A percentile compares a stretch with the other conserved stretches of the same genome.
Conservation (phyloP, 2,888 invertebrate genomes). For the Portevinia maculata region DNA sequence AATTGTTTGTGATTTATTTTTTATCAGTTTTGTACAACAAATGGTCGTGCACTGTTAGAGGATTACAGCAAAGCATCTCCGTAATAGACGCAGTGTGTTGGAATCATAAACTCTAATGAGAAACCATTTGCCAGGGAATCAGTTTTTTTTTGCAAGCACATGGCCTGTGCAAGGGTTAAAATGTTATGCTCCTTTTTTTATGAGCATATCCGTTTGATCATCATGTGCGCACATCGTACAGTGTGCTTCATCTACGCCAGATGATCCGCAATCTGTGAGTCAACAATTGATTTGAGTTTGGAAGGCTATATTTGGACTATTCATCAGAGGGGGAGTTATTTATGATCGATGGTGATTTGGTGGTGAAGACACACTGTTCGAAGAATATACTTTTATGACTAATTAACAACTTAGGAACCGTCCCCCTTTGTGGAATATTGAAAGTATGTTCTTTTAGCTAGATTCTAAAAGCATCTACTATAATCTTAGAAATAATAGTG, state of each 20-base stretch:
- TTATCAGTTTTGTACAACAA: background rate
- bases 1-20: slow-evolving; percentile 7
- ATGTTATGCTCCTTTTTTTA: background rate
- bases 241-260: slow-evolving; percentile 24
- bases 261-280: slow-evolving; percentile 34
- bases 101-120: slow-evolving; percentile 53
- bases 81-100: slow-evolving; percentile 3
- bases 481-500: no score
- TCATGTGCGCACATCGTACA: slow-evolving; percentile 24
- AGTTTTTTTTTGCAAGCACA: slow-evolving; percentile 47
- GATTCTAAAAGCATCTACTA: no score
- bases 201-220: slow-evolving; percentile 17
- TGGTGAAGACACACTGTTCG: no score
- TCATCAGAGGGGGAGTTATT: background rate
- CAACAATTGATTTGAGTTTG: slow-evolving; percentile 35
- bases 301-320: slow-evolving; percentile 1
- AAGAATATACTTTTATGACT: no score
- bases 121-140: slow-evolving; percentile 34
- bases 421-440: no score
- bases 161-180: slow-evolving; percentile 19
- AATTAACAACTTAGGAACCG: no score
- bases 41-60: slow-evolving; percentile 4
- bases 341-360: background rate
- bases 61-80: background rate
- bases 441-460: no score